Evolutionary conservation across 2,113 vertebrate genomes (phyloP).

Genomic region (Cygnus atratus): DNA sequence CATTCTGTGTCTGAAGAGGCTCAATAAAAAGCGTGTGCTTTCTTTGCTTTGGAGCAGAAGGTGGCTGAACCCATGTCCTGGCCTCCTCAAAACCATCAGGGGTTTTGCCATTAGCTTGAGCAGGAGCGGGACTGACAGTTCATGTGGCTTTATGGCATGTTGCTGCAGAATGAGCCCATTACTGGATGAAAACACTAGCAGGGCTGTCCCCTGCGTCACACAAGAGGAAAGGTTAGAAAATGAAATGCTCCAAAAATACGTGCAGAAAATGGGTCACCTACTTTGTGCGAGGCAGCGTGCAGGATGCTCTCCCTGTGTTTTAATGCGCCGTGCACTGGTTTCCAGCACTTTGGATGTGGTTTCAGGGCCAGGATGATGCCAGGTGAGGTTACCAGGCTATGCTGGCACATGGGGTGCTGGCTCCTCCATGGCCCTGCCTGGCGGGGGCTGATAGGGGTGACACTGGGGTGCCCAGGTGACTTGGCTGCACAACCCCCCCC

Average conservation of each 20-base stretch:
- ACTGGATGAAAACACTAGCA: background rate
- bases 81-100: background rate
- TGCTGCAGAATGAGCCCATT: background rate
- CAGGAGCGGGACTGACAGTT: background rate
- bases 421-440: rapidly evolving
- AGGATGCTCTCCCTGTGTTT: background rate
- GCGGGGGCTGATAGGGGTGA: background rate
- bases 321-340: background rate
- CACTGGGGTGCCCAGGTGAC: background rate
- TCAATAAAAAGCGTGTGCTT: background rate
- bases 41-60: background rate
- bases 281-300: background rate
- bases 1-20: background rate
- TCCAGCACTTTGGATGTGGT: rapidly evolving
- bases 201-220: background rate
- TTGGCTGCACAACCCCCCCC: background rate
- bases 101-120: background rate
- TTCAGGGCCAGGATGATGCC: background rate
- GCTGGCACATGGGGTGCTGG: background rate
- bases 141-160: rapidly evolving
- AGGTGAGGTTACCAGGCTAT: rapidly evolving
- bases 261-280: background rate
- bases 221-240: background rate
- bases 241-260: rapidly evolving
- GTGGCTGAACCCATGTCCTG: background rate